These are phyloP conservation scores for Diceros bicornis DNA, from an alignment of 2,797 vertebrate species.

Conservation along the genomic window DNA sequence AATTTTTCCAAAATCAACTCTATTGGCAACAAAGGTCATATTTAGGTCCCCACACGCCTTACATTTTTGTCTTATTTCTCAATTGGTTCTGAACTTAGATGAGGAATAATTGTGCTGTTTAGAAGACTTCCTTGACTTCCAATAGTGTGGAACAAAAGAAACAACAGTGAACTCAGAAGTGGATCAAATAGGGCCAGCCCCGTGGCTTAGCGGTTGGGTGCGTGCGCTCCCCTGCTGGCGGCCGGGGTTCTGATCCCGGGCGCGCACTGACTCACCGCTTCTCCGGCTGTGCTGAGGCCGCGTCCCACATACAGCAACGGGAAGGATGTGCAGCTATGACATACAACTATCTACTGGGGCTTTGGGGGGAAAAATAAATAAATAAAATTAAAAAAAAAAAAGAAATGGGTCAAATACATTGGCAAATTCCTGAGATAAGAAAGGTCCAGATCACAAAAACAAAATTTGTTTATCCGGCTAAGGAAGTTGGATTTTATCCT, in stretches of 20 bases:
- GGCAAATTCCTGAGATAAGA: background rate
- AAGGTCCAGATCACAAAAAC: background rate
- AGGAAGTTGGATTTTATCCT: conserved; percentile 29
- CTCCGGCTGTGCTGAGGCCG: too few species aligned
- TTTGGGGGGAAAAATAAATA: too few species aligned
- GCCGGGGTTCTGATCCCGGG: too few species aligned
- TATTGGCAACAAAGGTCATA: background rate
- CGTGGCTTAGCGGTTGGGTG: too few species aligned
- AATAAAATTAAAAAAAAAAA: too few species aligned
- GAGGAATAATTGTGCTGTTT: background rate
- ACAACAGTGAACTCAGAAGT: conserved; percentile 17
- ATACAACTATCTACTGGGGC: too few species aligned
- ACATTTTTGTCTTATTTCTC: conserved; percentile 1
- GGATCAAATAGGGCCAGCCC: background rate
- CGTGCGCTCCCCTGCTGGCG: too few species aligned
- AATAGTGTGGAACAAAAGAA: conserved; percentile 1
- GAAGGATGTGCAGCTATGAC: too few species aligned
- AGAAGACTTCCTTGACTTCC: background rate
- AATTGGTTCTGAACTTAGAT: background rate
- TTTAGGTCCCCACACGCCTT: background rate
- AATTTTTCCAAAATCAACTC: background rate
- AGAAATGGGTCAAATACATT: conserved; percentile 1
- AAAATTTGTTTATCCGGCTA: conserved; percentile 11
- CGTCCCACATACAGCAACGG: too few species aligned
- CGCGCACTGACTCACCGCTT: too few species aligned